phyloP scores from a whole-genome alignment of 1,140 invertebrate genomes.

The Sminthurinus signatus region DNA sequence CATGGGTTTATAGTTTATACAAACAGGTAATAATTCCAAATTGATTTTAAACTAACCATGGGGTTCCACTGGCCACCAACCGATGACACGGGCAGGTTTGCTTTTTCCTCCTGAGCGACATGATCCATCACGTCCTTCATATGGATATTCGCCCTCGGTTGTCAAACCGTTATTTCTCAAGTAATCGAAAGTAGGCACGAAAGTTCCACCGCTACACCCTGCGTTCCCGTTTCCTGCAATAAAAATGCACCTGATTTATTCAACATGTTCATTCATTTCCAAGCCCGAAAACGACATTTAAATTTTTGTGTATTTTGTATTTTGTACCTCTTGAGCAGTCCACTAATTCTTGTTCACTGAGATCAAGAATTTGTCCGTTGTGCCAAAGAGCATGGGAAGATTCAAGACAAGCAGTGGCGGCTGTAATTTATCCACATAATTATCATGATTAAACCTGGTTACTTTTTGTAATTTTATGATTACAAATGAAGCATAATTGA shows the following conservation, averaged over 20 bases:
- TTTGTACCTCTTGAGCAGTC: constrained; percentile 13
- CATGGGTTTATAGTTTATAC: too few relatives aligned
- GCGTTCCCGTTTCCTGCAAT: constrained; percentile 15
- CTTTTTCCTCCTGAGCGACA: constrained; percentile 2
- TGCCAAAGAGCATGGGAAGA: constrained; percentile 1
- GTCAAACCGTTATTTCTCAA: neutral
- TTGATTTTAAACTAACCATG: too few relatives aligned
- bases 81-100: neutral
- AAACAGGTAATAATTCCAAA: too few relatives aligned
- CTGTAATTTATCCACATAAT: too few relatives aligned
- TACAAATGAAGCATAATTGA: too few relatives aligned
- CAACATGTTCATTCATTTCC: too few relatives aligned
- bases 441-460: too few relatives aligned
- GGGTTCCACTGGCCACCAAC: neutral
- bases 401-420: constrained; percentile 3
- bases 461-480: too few relatives aligned
- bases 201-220: constrained; percentile 5
- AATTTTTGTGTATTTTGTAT: too few relatives aligned
- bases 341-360: constrained; percentile 25
- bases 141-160: neutral
- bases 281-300: too few relatives aligned
- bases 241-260: too few relatives aligned
- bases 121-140: neutral
- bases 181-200: constrained; percentile 6
- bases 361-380: constrained; percentile 15